These are phyloP conservation scores for Axea sp. DNA, from an alignment of 2,888 invertebrate species.

Conservation along the genomic window DNA sequence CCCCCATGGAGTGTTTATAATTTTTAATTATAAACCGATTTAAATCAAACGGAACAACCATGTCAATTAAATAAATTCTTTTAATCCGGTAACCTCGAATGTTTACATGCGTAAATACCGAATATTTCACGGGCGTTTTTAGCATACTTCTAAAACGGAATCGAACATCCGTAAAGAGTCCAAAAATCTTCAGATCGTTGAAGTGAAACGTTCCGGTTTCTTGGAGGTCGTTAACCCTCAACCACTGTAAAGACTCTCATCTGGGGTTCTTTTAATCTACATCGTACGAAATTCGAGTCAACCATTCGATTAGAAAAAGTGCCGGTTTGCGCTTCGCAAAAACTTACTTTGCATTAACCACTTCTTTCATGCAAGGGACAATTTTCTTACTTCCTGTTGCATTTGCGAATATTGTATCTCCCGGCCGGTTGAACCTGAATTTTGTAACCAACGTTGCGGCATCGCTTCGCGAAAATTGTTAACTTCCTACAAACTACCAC, in stretches of 20 bases:
- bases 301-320: constrained; percentile 39
- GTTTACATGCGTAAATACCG: too few relatives aligned
- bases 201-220: constrained; percentile 60
- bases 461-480: constrained; percentile 50
- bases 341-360: constrained; percentile 31
- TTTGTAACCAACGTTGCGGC: constrained; percentile 46
- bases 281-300: constrained; percentile 46
- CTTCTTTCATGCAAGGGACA: constrained; percentile 1
- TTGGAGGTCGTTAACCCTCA: constrained; percentile 54
- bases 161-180: constrained; percentile 55
- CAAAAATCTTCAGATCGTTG: constrained; percentile 53
- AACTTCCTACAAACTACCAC: constrained; percentile 42
- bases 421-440: constrained; percentile 27
- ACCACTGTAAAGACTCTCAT: constrained; percentile 31
- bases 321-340: constrained; percentile 20
- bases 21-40: too few relatives aligned
- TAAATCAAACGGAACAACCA: too few relatives aligned
- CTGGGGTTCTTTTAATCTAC: constrained; percentile 42
- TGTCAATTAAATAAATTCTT: too few relatives aligned
- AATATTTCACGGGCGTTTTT: constrained; percentile 38
- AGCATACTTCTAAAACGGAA: constrained; percentile 38
- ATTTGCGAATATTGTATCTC: constrained; percentile 12
- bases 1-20: too few relatives aligned
- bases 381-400: constrained; percentile 42
- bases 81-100: too few relatives aligned